A percentile compares a stretch with the other conserved stretches of the same genome.
These are phyloP conservation scores for Macrotrachela quadricornifera DNA, from an alignment of 1,140 invertebrate species.

Conservation along the genomic window DNA sequence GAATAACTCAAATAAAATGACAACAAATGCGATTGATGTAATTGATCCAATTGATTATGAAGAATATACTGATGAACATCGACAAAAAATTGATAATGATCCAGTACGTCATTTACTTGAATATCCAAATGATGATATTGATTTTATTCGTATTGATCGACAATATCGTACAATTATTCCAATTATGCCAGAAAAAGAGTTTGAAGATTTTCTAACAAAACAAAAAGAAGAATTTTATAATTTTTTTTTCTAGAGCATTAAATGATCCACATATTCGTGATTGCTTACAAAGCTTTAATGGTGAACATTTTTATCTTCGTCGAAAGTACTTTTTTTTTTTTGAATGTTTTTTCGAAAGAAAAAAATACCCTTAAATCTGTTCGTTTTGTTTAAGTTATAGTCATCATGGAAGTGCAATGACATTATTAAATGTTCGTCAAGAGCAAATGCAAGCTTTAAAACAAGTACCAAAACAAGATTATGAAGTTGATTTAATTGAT, in stretches of 20 bases:
- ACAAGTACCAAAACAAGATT: not conserved
- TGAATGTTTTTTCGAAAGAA: no score
- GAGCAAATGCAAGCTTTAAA: no score
- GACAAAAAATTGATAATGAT: slow-evolving; percentile 51
- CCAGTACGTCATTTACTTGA: slow-evolving; percentile 51
- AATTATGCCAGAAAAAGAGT: slow-evolving; percentile 52
- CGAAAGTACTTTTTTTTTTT: no score
- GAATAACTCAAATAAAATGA: no score
- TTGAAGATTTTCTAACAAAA: not conserved
- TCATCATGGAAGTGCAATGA: no score
- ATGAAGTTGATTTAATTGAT: not conserved
- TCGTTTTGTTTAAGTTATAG: no score
- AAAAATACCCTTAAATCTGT: no score
- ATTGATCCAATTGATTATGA: slow-evolving; percentile 77
- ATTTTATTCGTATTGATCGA: slow-evolving; percentile 52
- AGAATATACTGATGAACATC: slow-evolving; percentile 57
- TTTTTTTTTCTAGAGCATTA: slow-evolving; percentile 37
- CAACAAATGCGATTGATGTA: slow-evolving; percentile 35
- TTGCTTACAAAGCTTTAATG: slow-evolving; percentile 61
- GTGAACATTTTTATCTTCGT: no score
- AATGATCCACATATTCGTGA: slow-evolving; percentile 58
- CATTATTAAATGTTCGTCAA: no score
- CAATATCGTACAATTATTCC: slow-evolving; percentile 57
- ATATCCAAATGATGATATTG: slow-evolving; percentile 61
- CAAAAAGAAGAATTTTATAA: not conserved